A percentile compares a stretch with the other conserved stretches of the same genome.
Conservation (phyloP, 2,113 vertebrate species). For the Apus apus region DNA sequence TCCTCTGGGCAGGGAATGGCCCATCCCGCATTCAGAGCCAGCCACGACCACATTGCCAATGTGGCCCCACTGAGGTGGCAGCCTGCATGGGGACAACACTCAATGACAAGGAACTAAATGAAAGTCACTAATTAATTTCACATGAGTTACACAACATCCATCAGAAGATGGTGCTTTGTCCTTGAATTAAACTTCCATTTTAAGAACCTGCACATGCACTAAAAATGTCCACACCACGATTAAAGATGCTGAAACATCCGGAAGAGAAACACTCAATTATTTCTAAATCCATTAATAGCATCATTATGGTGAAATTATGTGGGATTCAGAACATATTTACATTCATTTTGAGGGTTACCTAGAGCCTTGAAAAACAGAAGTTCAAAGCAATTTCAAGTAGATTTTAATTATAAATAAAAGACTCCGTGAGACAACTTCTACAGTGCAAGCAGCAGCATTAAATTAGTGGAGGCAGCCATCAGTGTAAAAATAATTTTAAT, state of each 20-base stretch:
- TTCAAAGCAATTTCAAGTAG: neutral
- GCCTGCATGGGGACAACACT: neutral
- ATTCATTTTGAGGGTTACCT: neutral
- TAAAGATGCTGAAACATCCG: neutral
- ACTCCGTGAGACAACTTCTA: neutral
- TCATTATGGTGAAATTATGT: neutral
- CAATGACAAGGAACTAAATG: neutral
- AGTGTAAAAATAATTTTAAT: neutral
- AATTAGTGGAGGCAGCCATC: neutral
- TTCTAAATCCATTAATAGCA: slow-evolving; percentile 19
- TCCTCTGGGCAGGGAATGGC: neutral
- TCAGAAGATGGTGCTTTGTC: neutral
- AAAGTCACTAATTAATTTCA: neutral
- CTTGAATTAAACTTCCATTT: neutral
- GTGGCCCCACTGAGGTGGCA: neutral
- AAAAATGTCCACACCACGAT: neutral
- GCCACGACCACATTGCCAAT: neutral
- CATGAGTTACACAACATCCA: neutral
- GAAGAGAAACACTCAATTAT: neutral
- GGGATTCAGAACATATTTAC: neutral
- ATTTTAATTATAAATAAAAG: neutral
- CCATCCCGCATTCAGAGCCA: neutral
- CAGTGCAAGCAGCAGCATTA: neutral
- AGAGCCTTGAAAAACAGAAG: neutral
- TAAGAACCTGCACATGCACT: neutral